Base-by-base conservation (phyloP, 1,140 invertebrate genomes). In the Amyelois transitella region DNA sequence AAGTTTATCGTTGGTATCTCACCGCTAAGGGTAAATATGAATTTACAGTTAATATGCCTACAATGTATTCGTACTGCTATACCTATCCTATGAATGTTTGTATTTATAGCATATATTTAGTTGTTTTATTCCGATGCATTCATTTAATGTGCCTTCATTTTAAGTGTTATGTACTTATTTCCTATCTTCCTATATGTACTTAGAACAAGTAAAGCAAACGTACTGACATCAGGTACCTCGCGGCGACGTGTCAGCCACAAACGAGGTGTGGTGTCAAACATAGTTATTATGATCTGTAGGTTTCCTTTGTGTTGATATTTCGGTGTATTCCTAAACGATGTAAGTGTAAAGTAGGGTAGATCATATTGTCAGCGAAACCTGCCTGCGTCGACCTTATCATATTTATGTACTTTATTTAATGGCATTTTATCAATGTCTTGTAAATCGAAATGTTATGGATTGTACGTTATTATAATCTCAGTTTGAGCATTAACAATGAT, bases 341-440 rank as follows among this genome's bases (percentile, higher is more conserved):
- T 80, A 75, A 77, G 69, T 78, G 73, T 80, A 75, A 77, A 77
- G 66, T 82, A 80, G 76, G 60, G 63, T 77, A 80, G 69, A 60
- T 56, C 54, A 68, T 61, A 60, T 28, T 32, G 12, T 32, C 12
- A 12, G 8, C n/a, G 28, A 51, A 68, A 62, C 25, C 43, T 64
- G 22, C 58, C 51, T 60, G 66, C 43, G 51, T 50, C 45, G 43
- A 49, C 47, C 51, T 52, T 58, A 53, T 54, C 69, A 68, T 69
- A 68, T 69, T 58, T 68, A 64, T 69, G 66, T 55, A 50, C 45
- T 44, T 69, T 66, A 74, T 62, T 61, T 69, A 66, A n/a, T 73
- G 70, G 58, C 51, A 64, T 57, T 64, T 64, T 68, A 51, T 67
- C 67, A 70, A 62, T 62, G 65, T 20, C 63, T 68, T 71, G 61